Base-by-base conservation (phyloP, 1,140 invertebrate genomes). In the Bombus waltoni region DNA sequence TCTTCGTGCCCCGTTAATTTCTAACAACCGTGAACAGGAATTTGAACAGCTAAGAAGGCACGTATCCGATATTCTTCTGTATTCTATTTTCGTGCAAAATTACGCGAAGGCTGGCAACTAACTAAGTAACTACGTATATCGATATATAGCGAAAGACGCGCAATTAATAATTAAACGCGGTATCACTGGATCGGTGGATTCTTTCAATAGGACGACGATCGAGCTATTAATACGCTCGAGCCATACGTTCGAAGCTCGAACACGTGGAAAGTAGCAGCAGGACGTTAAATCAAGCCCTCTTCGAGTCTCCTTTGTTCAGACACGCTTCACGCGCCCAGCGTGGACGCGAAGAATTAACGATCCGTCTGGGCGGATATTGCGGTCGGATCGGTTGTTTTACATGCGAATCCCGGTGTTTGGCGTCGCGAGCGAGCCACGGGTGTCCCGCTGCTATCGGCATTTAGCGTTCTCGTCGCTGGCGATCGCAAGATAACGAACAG, bases 381-480 rank as follows among this genome's bases (percentile, higher is more conserved):
- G 44, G 65, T 80, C 65, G 76, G 66, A 87, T 87, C 75, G 57
- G 86, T 85, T 87, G 82, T 87, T 85, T 87, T 74, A 85, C 86
- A 85, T 57, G 82, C 44, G 71, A 78, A 87, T 87, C 82, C 70
- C 57, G 68, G 66, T 80, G 68, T 72, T 68, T 62, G 42, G 68
- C 68, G 74, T 57, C 59, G 42, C 38, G 70, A 73, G 38, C 53
- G 38, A 78, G 72, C 74, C 76, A 65, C 70, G 44, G 86, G 86
- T 44, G 86, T 47, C 86, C 86, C 76, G 86, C 86, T 87, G 86
- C 40, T 79, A 87, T 87, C 81, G 75, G 82, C 82, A 77, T 84
- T 85, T 77, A 66, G 82, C 76, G 82, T 87, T 87, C 82, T 87
- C 86, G 86, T 85, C 75, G 86, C 86, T 74, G 79, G 70, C 79